phyloP scores from a whole-genome alignment of 2,797 vertebrate genomes.

The Nyctibius grandis region DNA sequence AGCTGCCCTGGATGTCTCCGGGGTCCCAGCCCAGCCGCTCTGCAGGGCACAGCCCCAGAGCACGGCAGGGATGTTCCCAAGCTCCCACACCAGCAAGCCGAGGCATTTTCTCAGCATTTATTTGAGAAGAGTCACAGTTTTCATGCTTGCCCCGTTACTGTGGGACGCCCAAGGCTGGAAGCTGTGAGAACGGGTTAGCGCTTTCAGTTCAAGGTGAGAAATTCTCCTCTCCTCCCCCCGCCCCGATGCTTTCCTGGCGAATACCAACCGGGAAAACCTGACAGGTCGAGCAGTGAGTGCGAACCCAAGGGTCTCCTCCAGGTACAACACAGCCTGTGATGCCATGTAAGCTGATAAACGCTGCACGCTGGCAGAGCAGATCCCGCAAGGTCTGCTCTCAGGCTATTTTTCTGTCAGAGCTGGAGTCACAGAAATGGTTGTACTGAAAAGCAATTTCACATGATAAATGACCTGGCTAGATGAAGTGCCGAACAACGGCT shows the following conservation, averaged over 20 bases:
- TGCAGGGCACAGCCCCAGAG: not conserved
- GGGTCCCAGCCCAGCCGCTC: not conserved
- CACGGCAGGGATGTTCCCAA: fast-evolving
- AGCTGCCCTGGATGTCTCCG: fast-evolving
- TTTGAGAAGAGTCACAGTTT: not conserved
- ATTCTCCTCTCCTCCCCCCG: not conserved
- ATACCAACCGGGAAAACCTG: not conserved
- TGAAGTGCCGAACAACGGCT: not conserved
- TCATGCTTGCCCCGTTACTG: not conserved
- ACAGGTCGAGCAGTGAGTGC: not conserved
- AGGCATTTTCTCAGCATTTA: fast-evolving
- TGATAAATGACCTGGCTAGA: not conserved
- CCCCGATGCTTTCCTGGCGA: not conserved
- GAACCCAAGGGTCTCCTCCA: not conserved
- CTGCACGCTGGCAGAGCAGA: not conserved
- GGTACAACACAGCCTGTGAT: not conserved
- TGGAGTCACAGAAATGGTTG: not conserved
- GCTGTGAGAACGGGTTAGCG: not conserved
- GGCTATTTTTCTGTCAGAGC: not conserved
- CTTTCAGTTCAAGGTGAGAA: not conserved
- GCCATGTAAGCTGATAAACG: not conserved
- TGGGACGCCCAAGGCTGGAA: not conserved
- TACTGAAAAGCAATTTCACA: not conserved
- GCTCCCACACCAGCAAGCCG: not conserved
- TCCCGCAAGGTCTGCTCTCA: not conserved